phyloP scores from a whole-genome alignment of 2,113 vertebrate species.

The Melanocharis versteri region DNA sequence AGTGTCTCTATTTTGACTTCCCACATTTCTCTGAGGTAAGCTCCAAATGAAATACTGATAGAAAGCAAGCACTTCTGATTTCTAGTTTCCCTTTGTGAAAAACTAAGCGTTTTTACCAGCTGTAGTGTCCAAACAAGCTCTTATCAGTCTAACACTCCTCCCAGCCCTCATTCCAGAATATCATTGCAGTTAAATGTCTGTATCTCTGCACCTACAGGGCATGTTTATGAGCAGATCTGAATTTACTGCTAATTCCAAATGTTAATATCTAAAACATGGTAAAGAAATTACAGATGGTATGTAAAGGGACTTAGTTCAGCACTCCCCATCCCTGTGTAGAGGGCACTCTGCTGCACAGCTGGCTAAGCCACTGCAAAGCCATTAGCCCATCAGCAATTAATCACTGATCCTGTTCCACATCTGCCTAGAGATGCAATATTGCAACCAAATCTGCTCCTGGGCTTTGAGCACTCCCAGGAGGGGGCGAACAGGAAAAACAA shows the following conservation, averaged over 20 bases:
- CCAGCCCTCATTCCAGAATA: background rate
- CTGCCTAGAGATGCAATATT: background rate
- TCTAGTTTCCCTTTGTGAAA: background rate
- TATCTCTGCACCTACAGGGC: background rate
- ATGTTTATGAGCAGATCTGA: background rate
- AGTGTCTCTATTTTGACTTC: constrained; percentile 6
- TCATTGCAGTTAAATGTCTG: background rate
- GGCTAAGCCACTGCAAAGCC: constrained; percentile 12
- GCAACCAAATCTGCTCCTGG: background rate
- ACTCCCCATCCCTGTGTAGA: background rate
- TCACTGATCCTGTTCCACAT: background rate
- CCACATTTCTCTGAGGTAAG: background rate
- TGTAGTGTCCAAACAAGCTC: background rate
- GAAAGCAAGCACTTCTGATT: background rate
- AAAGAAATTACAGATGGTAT: background rate
- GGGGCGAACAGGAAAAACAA: background rate
- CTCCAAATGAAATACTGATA: background rate
- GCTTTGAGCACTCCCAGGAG: background rate
- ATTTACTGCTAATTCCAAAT: background rate
- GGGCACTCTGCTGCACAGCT: background rate
- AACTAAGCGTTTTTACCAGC: background rate
- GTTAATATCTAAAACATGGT: background rate
- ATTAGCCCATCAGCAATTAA: constrained; percentile 6
- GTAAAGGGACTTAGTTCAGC: background rate
- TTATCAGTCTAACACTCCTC: background rate